A percentile compares a stretch with the other conserved stretches of the same genome.
Conservation (phyloP, 2,113 vertebrate species). For the Nettapus auritus region DNA sequence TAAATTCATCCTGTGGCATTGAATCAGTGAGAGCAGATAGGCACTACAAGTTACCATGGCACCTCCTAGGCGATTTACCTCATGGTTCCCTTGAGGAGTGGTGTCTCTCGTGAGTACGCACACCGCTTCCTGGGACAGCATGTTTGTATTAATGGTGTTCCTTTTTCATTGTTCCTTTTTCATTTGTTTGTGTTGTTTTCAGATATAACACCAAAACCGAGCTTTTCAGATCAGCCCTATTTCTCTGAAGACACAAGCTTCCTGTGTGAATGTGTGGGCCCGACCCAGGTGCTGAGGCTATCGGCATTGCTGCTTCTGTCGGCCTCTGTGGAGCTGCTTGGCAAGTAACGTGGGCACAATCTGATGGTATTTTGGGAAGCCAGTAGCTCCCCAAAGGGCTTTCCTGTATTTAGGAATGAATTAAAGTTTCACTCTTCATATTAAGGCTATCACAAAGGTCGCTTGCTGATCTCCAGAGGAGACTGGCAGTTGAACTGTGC, state of each 20-base stretch:
- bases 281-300: background rate
- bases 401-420: background rate
- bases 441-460: background rate
- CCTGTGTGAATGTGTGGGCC: background rate
- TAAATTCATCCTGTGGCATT: background rate
- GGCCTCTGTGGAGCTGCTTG: background rate
- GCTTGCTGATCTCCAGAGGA: constrained; percentile 2
- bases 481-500: background rate
- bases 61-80: background rate
- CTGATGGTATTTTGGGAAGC: background rate
- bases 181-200: background rate
- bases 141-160: background rate
- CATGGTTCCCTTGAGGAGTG: background rate
- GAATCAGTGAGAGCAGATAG: background rate
- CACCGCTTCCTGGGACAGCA: background rate
- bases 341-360: background rate
- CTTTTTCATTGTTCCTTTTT: background rate
- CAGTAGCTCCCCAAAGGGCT: background rate
- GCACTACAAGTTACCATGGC: background rate
- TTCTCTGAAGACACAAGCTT: background rate
- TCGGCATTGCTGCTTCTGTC: background rate
- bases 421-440: background rate
- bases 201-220: background rate
- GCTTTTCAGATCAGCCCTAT: background rate
- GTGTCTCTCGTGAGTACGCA: background rate